Percentiles rank a stretch among this genome's conserved stretches.
phyloP scores from a whole-genome alignment of 1,140 invertebrate species.

The Ceratitis capitata region DNA sequence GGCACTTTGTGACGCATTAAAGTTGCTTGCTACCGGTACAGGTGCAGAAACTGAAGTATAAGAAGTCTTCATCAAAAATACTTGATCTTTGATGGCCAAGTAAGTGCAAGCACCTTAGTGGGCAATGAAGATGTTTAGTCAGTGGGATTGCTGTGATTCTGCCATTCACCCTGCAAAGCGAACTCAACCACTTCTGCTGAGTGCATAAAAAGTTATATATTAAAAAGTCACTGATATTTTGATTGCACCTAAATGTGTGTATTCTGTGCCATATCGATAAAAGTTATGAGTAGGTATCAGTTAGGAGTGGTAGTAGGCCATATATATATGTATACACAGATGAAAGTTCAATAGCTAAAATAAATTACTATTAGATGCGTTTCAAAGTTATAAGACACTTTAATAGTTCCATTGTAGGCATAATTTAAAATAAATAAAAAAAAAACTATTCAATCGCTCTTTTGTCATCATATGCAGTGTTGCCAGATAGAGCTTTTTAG shows the following conservation, averaged over 20 bases:
- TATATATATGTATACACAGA: too few species aligned
- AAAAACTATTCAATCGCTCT: too few species aligned
- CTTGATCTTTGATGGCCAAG: not conserved
- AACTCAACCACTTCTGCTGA: not conserved
- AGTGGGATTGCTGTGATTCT: not conserved
- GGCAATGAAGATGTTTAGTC: slow-evolving; percentile 3
- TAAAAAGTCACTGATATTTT: not conserved
- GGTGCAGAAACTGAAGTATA: not conserved
- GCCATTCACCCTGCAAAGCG: not conserved
- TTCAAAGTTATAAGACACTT: too few species aligned
- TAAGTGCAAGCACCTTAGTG: not conserved
- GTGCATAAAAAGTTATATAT: not conserved
- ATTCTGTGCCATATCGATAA: not conserved
- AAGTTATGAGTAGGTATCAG: not conserved
- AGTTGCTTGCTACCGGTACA: not conserved
- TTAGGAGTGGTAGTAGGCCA: too few species aligned
- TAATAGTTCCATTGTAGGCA: too few species aligned
- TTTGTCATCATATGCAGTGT: too few species aligned
- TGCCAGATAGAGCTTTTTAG: too few species aligned
- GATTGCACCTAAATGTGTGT: not conserved
- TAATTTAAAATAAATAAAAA: too few species aligned
- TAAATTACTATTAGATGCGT: too few species aligned
- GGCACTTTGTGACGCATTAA: not conserved
- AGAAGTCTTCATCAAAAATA: not conserved
- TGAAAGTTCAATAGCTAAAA: too few species aligned